phyloP scores from a whole-genome alignment of 2,113 vertebrate species.

The Cheilinus undulatus region DNA sequence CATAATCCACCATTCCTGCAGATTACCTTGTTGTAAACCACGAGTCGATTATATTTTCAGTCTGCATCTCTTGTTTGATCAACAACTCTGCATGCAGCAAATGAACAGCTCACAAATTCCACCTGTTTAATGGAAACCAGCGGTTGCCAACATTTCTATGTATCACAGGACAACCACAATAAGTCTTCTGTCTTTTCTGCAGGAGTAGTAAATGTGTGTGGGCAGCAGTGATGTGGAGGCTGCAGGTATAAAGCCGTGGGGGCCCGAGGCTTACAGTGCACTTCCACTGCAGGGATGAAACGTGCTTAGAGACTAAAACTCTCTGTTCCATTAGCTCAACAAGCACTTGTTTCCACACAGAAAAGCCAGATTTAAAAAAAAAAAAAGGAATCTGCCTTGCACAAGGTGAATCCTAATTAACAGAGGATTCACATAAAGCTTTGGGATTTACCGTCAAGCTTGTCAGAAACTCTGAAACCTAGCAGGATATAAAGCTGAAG shows the following conservation, averaged over 20 bases:
- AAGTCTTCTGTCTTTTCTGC: constrained; percentile 25
- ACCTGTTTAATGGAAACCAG: constrained; percentile 16
- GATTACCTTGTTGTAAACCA: neutral
- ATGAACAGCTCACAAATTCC: neutral
- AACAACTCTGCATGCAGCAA: constrained; percentile 19
- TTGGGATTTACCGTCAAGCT: constrained; percentile 53
- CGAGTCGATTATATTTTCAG: constrained; percentile 21
- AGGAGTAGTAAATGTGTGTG: constrained; percentile 47
- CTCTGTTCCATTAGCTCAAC: constrained; percentile 51
- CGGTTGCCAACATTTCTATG: constrained; percentile 21
- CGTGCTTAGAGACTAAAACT: constrained; percentile 46
- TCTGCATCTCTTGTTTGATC: constrained; percentile 20
- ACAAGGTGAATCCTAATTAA: constrained; percentile 70
- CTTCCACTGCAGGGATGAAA: constrained; percentile 51
- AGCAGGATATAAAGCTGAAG: constrained; percentile 19
- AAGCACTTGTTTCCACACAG: constrained; percentile 50
- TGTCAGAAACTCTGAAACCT: constrained; percentile 49
- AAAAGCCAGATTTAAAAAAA: constrained; percentile 12
- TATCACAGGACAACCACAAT: constrained; percentile 7
- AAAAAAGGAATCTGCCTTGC: neutral
- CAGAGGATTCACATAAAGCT: constrained; percentile 65
- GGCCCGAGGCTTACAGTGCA: neutral
- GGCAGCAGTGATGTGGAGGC: constrained; percentile 40
- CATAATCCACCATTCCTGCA: neutral
- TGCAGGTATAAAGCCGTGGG: constrained; percentile 46